Percentiles rank a stretch among this genome's conserved stretches.
These are phyloP conservation scores for Ophion ventricosus DNA, from an alignment of 2,888 invertebrate species.

Conservation along the genomic window DNA sequence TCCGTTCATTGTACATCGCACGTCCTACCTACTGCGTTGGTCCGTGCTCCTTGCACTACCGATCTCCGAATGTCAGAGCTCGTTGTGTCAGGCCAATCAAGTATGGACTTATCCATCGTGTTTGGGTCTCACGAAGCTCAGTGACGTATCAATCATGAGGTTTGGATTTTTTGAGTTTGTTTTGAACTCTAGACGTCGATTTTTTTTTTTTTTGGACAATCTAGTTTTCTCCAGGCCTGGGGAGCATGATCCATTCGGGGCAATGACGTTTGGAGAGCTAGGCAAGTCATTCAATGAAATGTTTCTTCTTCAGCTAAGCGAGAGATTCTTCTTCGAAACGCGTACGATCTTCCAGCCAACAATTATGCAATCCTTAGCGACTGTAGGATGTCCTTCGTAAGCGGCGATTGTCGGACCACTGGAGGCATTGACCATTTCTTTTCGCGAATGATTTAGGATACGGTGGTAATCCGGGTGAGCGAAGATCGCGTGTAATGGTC, in stretches of 20 bases:
- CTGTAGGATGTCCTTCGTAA: background rate
- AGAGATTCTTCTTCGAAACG: too few relatives aligned
- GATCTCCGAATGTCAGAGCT: slow-evolving; percentile 23
- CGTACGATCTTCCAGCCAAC: background rate
- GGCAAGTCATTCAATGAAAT: too few relatives aligned
- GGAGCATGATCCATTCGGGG: too few relatives aligned
- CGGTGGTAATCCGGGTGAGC: background rate
- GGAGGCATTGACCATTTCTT: background rate
- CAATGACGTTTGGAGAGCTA: too few relatives aligned
- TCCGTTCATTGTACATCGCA: background rate
- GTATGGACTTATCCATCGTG: slow-evolving; percentile 18
- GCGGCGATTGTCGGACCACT: background rate
- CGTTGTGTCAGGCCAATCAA: slow-evolving; percentile 42
- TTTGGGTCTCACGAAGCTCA: slow-evolving; percentile 9
- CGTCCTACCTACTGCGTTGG: background rate
- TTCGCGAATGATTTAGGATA: background rate
- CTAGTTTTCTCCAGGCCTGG: background rate
- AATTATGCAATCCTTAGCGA: background rate
- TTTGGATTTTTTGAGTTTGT: background rate
- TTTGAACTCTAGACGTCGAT: background rate
- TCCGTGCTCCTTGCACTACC: slow-evolving; percentile 2
- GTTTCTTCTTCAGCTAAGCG: too few relatives aligned
- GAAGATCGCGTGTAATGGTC: background rate
- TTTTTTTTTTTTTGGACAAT: background rate
- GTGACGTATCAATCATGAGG: slow-evolving; percentile 2